Conservation (phyloP, 2,888 invertebrate genomes). For the Graphium colonna region DNA sequence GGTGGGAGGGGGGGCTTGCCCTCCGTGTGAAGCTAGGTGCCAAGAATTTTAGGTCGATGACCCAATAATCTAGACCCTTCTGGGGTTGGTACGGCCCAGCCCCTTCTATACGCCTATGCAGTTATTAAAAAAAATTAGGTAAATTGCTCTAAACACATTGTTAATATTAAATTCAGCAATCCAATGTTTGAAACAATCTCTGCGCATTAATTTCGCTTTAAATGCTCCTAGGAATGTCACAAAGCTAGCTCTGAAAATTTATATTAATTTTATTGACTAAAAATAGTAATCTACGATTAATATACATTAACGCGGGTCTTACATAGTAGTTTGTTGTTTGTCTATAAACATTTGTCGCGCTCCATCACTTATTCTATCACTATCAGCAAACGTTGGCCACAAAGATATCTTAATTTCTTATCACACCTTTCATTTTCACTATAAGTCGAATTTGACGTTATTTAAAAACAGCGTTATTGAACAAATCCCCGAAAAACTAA, state of each 20-base stretch:
- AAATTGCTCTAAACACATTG: too few relatives aligned
- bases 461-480: not conserved
- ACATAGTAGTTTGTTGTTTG: not conserved
- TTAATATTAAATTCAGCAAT: too few relatives aligned
- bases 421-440: not conserved
- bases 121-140: too few relatives aligned
- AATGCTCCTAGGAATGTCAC: not conserved
- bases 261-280: not conserved
- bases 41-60: too few relatives aligned
- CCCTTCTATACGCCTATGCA: too few relatives aligned
- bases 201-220: not conserved
- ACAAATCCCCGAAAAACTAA: not conserved
- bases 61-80: too few relatives aligned
- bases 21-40: too few relatives aligned
- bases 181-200: too few relatives aligned
- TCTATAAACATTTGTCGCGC: not conserved
- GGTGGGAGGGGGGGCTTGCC: too few relatives aligned
- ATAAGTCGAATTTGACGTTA: not conserved
- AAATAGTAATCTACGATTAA: not conserved
- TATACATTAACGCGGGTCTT: not conserved
- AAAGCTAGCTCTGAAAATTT: not conserved
- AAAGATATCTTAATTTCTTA: not conserved
- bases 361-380: not conserved
- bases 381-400: constrained; percentile 7
- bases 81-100: too few relatives aligned